Evolutionary conservation across 64 coral and sea anemone genomes (phyloP).

Genomic region (Montipora foliosa): DNA sequence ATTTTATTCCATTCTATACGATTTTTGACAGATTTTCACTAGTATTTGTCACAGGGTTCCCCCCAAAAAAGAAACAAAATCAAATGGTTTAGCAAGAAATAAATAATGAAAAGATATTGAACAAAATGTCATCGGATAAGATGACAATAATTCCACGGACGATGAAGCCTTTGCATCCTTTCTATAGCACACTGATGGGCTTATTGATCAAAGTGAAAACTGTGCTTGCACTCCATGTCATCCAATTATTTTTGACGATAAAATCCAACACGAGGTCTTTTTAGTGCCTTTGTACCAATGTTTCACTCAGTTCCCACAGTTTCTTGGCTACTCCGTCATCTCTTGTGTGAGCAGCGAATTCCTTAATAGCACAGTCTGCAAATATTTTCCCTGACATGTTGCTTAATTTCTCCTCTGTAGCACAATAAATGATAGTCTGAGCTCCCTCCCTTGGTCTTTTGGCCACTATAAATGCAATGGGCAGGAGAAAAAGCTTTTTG

Average conservation of each 20-base stretch:
- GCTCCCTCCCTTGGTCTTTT: constrained; percentile 91
- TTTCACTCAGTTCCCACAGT: constrained; percentile 95
- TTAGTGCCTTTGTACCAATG: constrained; percentile 34
- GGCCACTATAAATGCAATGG: constrained; percentile 71
- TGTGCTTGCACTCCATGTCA: not conserved
- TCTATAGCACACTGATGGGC: no score
- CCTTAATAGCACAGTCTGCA: constrained; percentile 74
- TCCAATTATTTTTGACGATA: not conserved
- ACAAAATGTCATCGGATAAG: no score
- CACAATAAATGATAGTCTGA: constrained; percentile 92
- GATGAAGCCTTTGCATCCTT: no score
- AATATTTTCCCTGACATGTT: constrained; percentile 84
- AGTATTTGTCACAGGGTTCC: no score
- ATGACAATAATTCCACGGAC: no score
- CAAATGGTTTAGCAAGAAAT: no score
- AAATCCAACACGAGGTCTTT: not conserved
- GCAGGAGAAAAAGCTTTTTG: constrained; percentile 71
- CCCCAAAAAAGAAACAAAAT: no score
- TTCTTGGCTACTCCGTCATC: constrained; percentile 98
- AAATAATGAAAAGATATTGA: no score
- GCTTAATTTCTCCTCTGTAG: constrained; percentile 80
- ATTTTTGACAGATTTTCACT: no score
- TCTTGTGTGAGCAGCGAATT: constrained; percentile 71
- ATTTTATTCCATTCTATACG: no score
- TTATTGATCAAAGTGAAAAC: no score